phyloP scores from a whole-genome alignment of 23 tunicate species.

The Diplosoma virens region DNA sequence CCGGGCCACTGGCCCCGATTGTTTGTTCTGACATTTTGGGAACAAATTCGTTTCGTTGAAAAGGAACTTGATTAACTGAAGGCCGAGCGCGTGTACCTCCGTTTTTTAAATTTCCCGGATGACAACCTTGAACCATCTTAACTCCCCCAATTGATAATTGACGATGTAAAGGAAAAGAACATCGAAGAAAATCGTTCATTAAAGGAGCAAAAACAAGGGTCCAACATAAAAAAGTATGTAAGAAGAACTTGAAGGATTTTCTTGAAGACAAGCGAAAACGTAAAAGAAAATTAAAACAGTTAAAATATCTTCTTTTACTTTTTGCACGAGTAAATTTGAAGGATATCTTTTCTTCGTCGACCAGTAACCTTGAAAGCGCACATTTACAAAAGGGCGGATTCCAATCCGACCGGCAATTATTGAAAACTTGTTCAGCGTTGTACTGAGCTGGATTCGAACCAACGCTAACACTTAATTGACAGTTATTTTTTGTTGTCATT shows the following conservation, averaged over 20 bases:
- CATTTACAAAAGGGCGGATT: too few species aligned
- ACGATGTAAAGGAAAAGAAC: background rate
- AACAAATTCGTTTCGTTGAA: conserved; percentile 40
- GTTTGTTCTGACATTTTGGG: conserved; percentile 81
- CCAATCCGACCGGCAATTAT: too few species aligned
- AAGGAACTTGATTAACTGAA: conserved; percentile 25
- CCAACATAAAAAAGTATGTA: conserved; percentile 16
- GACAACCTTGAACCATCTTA: conserved; percentile 21
- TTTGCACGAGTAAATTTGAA: too few species aligned
- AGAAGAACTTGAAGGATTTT: background rate
- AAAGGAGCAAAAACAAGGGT: conserved; percentile 23
- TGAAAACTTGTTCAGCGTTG: too few species aligned
- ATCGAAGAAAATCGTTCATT: background rate
- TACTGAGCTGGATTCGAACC: too few species aligned
- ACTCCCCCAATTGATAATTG: conserved; percentile 21
- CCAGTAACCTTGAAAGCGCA: too few species aligned
- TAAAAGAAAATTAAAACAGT: too few species aligned
- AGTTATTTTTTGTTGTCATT: too few species aligned
- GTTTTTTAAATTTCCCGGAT: conserved; percentile 11
- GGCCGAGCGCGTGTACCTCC: conserved; percentile 28
- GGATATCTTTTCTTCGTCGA: too few species aligned
- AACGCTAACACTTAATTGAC: too few species aligned
- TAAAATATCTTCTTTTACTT: too few species aligned
- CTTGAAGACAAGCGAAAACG: background rate
- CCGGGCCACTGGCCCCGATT: conserved; percentile 82